Evolutionary conservation across 2,113 vertebrate genomes (phyloP).

Genomic region (Ophiodon elongatus): DNA sequence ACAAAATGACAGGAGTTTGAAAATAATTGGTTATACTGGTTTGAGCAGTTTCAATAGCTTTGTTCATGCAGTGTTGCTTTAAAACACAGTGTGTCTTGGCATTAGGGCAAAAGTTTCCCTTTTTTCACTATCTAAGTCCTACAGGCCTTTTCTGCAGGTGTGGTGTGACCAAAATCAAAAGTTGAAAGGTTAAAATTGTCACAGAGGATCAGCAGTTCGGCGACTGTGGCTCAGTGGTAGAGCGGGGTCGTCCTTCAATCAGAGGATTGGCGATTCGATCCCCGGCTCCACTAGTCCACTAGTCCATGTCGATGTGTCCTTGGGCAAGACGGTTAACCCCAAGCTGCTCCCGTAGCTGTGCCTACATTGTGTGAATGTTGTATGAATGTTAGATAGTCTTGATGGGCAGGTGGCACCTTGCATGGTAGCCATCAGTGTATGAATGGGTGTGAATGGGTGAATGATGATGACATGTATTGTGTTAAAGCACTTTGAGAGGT

Average conservation of each 20-base stretch:
- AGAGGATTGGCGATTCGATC: neutral
- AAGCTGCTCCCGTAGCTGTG: no score
- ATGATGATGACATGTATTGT: neutral
- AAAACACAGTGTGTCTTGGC: neutral
- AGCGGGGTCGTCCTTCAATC: no score
- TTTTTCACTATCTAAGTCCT: neutral
- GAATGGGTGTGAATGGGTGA: neutral
- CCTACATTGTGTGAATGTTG: neutral
- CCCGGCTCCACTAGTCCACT: no score
- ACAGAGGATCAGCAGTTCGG: neutral
- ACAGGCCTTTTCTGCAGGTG: neutral
- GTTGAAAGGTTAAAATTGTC: neutral
- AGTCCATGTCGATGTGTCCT: no score
- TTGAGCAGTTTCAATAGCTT: neutral
- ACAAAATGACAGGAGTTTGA: neutral
- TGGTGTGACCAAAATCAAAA: neutral
- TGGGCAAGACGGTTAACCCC: no score
- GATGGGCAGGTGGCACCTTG: neutral
- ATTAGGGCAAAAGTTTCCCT: no score
- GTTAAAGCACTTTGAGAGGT: no score
- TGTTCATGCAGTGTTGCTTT: neutral
- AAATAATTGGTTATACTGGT: neutral
- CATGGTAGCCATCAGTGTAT: neutral
- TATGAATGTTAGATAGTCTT: neutral
- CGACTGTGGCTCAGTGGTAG: no score